Conservation (phyloP, 2,888 invertebrate genomes). For the Lomographa bimaculata region DNA sequence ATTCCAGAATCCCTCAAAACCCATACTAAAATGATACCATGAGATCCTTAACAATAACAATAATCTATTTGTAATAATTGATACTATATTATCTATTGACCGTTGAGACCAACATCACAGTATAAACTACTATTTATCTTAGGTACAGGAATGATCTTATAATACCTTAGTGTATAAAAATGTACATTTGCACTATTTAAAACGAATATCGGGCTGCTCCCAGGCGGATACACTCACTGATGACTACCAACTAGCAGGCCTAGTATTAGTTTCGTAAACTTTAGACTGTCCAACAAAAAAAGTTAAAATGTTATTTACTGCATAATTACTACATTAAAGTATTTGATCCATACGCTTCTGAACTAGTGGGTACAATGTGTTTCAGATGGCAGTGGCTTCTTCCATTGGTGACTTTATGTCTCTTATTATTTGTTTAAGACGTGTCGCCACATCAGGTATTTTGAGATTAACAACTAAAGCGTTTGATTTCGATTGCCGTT, state of each 20-base stretch:
- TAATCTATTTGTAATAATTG: slow-evolving; percentile 78
- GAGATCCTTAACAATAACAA: slow-evolving; percentile 83
- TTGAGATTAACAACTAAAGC: no score
- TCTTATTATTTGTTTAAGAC: no score
- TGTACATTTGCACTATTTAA: slow-evolving; percentile 75
- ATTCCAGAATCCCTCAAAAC: slow-evolving; percentile 74
- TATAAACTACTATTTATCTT: slow-evolving; percentile 78
- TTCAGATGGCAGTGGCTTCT: no score
- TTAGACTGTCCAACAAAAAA: no score
- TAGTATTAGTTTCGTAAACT: no score
- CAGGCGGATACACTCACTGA: slow-evolving; percentile 56
- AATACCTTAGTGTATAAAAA: slow-evolving; percentile 59
- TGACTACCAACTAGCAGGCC: slow-evolving; percentile 1
- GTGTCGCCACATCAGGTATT: no score
- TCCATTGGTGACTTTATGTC: no score
- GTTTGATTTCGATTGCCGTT: no score
- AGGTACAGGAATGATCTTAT: slow-evolving; percentile 82
- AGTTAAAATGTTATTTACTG: no score
- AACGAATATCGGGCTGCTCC: slow-evolving; percentile 55
- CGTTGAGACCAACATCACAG: slow-evolving; percentile 82
- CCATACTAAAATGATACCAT: slow-evolving; percentile 72
- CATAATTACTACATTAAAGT: no score
- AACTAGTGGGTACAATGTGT: no score
- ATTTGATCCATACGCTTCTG: no score
- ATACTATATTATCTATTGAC: slow-evolving; percentile 79